A percentile compares a stretch with the other conserved stretches of the same genome.
phyloP scores from a whole-genome alignment of 2,888 invertebrate genomes.

The Cantharis flavilabris region DNA sequence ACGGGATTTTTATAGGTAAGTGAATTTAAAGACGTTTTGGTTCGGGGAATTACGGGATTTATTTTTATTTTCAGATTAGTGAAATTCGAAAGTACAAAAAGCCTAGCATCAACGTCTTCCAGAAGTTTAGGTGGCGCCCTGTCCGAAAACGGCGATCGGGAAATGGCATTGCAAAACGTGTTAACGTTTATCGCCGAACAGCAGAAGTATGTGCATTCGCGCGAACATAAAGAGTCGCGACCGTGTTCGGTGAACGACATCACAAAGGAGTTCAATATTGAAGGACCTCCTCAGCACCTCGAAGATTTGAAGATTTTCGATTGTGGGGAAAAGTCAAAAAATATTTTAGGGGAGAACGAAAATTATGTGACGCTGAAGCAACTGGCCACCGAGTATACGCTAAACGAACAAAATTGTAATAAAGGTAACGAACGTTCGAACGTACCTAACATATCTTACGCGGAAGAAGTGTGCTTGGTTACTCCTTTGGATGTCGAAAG shows the following conservation, averaged over 20 bases:
- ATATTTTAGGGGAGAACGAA: slow-evolving; percentile 43
- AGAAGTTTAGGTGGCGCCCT: slow-evolving; percentile 64
- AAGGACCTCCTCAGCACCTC: slow-evolving; percentile 57
- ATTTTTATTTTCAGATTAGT: slow-evolving; percentile 63
- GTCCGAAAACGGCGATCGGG: slow-evolving; percentile 65
- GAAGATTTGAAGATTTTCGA: slow-evolving; percentile 46
- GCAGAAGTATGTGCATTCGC: slow-evolving; percentile 69
- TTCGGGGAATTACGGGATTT: not conserved
- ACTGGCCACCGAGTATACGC: slow-evolving; percentile 49
- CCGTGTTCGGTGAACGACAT: slow-evolving; percentile 57
- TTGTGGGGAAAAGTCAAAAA: slow-evolving; percentile 37
- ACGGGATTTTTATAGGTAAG: slow-evolving; percentile 70
- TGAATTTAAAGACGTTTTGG: not conserved
- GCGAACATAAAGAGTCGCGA: slow-evolving; percentile 63
- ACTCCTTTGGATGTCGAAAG: slow-evolving; percentile 53
- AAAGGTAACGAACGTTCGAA: slow-evolving; percentile 9
- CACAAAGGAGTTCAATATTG: slow-evolving; percentile 59
- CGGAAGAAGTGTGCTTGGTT: slow-evolving; percentile 54
- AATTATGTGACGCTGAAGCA: slow-evolving; percentile 55
- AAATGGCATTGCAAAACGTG: slow-evolving; percentile 73
- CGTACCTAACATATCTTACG: slow-evolving; percentile 52
- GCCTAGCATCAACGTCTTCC: slow-evolving; percentile 75
- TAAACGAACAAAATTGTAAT: slow-evolving; percentile 42
- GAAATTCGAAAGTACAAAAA: slow-evolving; percentile 80
- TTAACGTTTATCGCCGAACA: slow-evolving; percentile 77